Evolutionary conservation across 2,113 vertebrate genomes (phyloP).

Genomic region (Morone chrysops): DNA sequence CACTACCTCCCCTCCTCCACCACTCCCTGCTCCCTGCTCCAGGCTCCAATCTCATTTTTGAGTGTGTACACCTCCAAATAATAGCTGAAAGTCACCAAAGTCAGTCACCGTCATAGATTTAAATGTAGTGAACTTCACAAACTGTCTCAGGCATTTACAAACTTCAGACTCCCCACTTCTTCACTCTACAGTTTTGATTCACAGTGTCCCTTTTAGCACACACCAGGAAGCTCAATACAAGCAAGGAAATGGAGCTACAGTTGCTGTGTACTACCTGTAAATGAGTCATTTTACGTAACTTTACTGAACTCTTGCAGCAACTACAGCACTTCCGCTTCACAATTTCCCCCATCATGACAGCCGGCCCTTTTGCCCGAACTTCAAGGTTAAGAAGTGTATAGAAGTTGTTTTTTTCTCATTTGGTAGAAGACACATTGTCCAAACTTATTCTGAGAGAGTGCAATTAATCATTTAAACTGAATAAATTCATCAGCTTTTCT

Average conservation of each 20-base stretch:
- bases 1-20: background rate
- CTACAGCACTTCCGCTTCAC: slow-evolving; percentile 17
- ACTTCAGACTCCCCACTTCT: background rate
- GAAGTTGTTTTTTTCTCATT: background rate
- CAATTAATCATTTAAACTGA: background rate
- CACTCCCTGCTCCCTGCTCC: too few species aligned
- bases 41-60: background rate
- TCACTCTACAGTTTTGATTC: background rate
- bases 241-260: background rate
- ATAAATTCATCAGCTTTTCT: background rate
- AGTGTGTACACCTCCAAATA: background rate
- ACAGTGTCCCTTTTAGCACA: background rate
- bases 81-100: background rate
- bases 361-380: background rate
- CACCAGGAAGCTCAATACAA: slow-evolving; percentile 31
- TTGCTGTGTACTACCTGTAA: slow-evolving; percentile 2
- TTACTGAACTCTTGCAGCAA: background rate
- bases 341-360: slow-evolving; percentile 17
- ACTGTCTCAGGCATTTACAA: background rate
- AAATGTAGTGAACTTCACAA: too few species aligned
- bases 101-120: background rate
- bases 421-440: background rate
- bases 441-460: background rate
- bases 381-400: background rate
- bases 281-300: background rate